Conservation (phyloP, 1,140 invertebrate species). For the Agrilus planipennis region DNA sequence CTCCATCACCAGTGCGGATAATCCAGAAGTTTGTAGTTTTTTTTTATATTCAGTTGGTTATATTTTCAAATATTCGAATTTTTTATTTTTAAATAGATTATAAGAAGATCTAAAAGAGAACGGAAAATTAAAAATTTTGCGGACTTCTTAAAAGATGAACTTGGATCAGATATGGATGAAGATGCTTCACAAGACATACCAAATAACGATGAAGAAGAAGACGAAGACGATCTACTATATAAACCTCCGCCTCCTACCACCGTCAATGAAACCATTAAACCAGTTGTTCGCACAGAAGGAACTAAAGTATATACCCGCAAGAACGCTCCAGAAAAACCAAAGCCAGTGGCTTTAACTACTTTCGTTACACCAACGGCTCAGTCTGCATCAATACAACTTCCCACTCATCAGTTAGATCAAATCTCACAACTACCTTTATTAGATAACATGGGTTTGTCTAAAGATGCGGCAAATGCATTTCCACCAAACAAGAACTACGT, state of each 20-base stretch:
- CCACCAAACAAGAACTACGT: conserved; percentile 26
- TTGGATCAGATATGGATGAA: conserved; percentile 24
- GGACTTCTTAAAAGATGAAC: conserved; percentile 20
- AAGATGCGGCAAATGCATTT: conserved; percentile 15
- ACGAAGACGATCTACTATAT: not conserved
- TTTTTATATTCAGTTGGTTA: no score
- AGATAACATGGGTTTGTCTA: conserved; percentile 12
- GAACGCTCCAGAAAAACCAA: conserved; percentile 13
- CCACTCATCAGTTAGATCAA: conserved; percentile 14
- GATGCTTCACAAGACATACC: conserved; percentile 27
- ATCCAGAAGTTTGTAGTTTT: conserved; percentile 18
- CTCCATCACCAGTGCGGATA: conserved; percentile 17
- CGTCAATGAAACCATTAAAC: conserved; percentile 22
- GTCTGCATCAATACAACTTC: no score
- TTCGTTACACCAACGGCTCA: conserved; percentile 4
- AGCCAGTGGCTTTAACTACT: conserved; percentile 3
- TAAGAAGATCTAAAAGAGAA: conserved; percentile 12
- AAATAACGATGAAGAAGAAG: conserved; percentile 6
- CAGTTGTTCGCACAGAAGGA: conserved; percentile 27
- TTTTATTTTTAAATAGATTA: no score
- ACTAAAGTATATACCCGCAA: conserved; percentile 29
- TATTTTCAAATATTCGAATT: no score
- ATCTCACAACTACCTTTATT: conserved; percentile 14
- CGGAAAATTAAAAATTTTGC: conserved; percentile 19
- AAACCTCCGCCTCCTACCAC: not conserved